phyloP scores from a whole-genome alignment of 2,888 invertebrate genomes.

The Drosophila mettleri region DNA sequence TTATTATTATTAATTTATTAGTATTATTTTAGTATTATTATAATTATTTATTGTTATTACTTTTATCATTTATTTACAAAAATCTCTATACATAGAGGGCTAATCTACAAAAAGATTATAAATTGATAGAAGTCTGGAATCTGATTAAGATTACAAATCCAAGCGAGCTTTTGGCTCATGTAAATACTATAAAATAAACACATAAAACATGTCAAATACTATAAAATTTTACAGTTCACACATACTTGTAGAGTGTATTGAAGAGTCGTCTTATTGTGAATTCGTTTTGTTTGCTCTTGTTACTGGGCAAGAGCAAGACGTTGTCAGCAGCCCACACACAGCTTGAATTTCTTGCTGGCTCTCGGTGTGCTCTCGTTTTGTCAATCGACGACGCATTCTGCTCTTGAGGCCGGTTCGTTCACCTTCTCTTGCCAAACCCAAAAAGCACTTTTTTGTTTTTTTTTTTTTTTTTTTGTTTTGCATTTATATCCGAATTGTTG shows the following conservation, averaged over 20 bases:
- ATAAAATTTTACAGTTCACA: not conserved
- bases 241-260: constrained; percentile 7
- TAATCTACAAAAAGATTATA: too few relatives aligned
- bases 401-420: constrained; percentile 58
- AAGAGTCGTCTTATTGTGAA: not conserved
- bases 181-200: not conserved
- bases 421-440: constrained; percentile 56
- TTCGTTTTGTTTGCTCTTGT: constrained; percentile 31
- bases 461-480: too few relatives aligned
- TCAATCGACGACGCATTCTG: constrained; percentile 32
- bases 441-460: constrained; percentile 4
- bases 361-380: constrained; percentile 24
- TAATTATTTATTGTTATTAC: too few relatives aligned
- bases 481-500: constrained; percentile 13
- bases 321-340: constrained; percentile 59
- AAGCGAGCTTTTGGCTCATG: too few relatives aligned
- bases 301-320: constrained; percentile 17
- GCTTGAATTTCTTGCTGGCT: constrained; percentile 37
- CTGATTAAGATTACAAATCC: too few relatives aligned
- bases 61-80: too few relatives aligned
- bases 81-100: too few relatives aligned
- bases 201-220: not conserved
- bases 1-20: too few relatives aligned
- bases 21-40: too few relatives aligned
- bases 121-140: too few relatives aligned